phyloP scores from a whole-genome alignment of 1,140 invertebrate species.

The Phocides pigmalion region DNA sequence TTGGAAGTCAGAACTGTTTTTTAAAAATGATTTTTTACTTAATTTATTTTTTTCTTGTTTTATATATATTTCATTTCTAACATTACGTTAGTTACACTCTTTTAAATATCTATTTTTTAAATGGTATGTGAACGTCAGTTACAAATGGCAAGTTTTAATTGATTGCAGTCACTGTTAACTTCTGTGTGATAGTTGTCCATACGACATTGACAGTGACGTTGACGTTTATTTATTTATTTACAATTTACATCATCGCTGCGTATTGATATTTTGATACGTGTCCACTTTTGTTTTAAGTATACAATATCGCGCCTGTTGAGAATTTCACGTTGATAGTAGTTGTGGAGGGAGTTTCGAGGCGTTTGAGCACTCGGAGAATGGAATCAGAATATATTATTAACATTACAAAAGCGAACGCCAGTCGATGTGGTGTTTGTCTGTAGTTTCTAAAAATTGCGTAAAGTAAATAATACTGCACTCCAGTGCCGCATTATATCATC shows the following conservation, averaged over 20 bases:
- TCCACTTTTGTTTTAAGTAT: not conserved
- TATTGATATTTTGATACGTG: slow-evolving; percentile 3
- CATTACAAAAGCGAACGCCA: slow-evolving; percentile 54
- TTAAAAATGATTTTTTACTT: too few relatives aligned
- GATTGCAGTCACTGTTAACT: too few relatives aligned
- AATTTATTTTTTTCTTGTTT: too few relatives aligned
- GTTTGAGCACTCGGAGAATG: slow-evolving; percentile 56
- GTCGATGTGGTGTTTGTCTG: slow-evolving; percentile 37
- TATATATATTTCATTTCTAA: too few relatives aligned
- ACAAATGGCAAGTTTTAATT: too few relatives aligned
- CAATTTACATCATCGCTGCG: not conserved
- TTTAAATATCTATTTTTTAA: too few relatives aligned
- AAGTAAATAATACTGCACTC: slow-evolving; percentile 8
- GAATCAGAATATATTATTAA: slow-evolving; percentile 54
- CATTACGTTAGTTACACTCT: too few relatives aligned
- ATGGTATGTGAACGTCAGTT: too few relatives aligned
- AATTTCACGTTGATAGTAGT: slow-evolving; percentile 43
- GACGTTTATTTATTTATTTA: slow-evolving; percentile 41
- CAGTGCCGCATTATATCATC: slow-evolving; percentile 21
- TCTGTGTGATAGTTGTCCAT: too few relatives aligned
- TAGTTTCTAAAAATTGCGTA: slow-evolving; percentile 32
- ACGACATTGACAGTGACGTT: not conserved
- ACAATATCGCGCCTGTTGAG: slow-evolving; percentile 29
- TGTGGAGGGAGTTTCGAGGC: slow-evolving; percentile 68
- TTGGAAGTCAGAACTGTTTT: too few relatives aligned